A percentile compares a stretch with the other conserved stretches of the same genome.
phyloP scores from a whole-genome alignment of 2,113 vertebrate species.

The Echinops telfairi region DNA sequence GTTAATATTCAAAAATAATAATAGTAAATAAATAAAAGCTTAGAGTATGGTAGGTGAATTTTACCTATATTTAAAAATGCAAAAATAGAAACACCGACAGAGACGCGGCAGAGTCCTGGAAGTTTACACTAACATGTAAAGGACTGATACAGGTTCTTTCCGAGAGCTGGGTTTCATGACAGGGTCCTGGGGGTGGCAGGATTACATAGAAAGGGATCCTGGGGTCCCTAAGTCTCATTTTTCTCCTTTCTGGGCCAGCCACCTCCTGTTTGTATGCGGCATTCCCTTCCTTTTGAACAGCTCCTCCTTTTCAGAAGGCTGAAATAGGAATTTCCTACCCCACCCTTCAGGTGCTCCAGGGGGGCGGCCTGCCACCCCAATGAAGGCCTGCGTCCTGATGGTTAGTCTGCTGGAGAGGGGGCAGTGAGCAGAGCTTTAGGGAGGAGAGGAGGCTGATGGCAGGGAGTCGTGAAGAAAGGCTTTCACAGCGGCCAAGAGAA shows the following conservation, averaged over 20 bases:
- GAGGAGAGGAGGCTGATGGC: neutral
- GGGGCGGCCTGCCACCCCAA: fast-evolving
- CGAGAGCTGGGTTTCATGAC: neutral
- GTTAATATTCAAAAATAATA: neutral
- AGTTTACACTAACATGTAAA: neutral
- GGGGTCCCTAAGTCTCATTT: neutral
- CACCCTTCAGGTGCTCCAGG: neutral
- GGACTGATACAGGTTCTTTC: neutral
- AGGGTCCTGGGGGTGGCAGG: neutral
- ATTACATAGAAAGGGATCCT: neutral
- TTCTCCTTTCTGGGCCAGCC: neutral
- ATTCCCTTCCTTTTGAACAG: neutral
- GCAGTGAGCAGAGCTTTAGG: neutral
- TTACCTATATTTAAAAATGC: neutral
- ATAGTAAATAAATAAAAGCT: too few relatives aligned
- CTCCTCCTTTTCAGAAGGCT: neutral
- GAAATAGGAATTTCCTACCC: neutral
- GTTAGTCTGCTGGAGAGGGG: neutral
- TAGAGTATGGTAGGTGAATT: neutral
- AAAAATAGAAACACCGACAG: neutral
- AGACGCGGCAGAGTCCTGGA: neutral
- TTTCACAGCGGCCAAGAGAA: neutral
- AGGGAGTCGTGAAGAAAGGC: neutral
- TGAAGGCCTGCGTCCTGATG: too few relatives aligned
- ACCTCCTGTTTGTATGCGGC: neutral